Conservation (phyloP, 2,113 vertebrate species). For the Chroicocephalus ridibundus region DNA sequence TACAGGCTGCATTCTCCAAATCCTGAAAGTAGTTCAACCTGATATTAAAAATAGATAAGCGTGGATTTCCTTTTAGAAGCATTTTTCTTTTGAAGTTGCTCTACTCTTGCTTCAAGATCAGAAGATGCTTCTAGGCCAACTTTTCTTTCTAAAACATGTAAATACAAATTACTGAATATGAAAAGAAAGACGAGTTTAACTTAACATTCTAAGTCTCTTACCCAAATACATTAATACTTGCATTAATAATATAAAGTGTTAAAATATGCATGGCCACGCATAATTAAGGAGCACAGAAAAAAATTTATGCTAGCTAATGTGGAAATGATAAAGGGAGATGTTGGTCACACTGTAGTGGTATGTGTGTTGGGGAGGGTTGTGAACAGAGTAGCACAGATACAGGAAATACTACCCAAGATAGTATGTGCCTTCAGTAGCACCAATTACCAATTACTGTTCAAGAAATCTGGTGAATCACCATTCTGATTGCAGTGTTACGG, state of each 20-base stretch:
- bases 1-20: neutral
- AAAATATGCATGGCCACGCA: conserved; percentile 32
- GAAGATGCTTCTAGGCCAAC: conserved; percentile 47
- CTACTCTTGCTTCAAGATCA: conserved; percentile 22
- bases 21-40: conserved; percentile 58
- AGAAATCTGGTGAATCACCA: neutral
- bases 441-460: neutral
- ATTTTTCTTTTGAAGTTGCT: conserved; percentile 51
- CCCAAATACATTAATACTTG: conserved; percentile 33
- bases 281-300: neutral
- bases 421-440: neutral
- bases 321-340: neutral
- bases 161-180: conserved; percentile 44
- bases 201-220: neutral
- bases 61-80: conserved; percentile 5
- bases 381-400: neutral
- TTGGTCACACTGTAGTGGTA: neutral
- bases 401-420: neutral
- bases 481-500: neutral
- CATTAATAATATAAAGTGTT: conserved; percentile 46
- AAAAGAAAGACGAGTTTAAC: conserved; percentile 31
- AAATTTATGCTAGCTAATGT: neutral
- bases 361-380: neutral
- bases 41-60: conserved; percentile 50
- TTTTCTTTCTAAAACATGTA: conserved; percentile 36